Conservation (phyloP, 2,888 invertebrate species). For the Parascotia fuliginaria region DNA sequence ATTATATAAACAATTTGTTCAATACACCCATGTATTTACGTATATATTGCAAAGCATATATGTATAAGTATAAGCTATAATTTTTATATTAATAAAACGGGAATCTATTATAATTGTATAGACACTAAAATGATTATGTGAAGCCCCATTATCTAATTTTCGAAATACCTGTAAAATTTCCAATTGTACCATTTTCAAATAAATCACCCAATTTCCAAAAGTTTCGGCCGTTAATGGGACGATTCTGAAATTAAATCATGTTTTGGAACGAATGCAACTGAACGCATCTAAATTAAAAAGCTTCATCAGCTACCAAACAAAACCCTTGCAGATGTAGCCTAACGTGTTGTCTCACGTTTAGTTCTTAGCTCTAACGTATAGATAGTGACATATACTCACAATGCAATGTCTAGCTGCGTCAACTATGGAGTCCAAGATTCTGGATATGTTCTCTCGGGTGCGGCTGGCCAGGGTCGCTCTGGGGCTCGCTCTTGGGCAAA, state of each 20-base stretch:
- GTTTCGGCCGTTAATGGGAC: conserved; percentile 70
- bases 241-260: conserved; percentile 82
- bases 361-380: conserved; percentile 5
- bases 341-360: conserved; percentile 24
- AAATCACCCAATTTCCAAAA: conserved; percentile 75
- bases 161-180: conserved; percentile 78
- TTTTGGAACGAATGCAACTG: conserved; percentile 64
- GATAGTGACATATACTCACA: conserved; percentile 66
- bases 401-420: conserved; percentile 83
- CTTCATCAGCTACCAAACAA: conserved; percentile 36
- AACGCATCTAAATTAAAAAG: conserved; percentile 48
- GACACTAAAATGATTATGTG: conserved; percentile 50
- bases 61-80: conserved; percentile 42
- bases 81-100: conserved; percentile 39
- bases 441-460: conserved; percentile 78
- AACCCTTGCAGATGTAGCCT: conserved; percentile 34
- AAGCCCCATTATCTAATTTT: conserved; percentile 72
- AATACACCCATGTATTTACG: conserved; percentile 43
- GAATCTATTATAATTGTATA: conserved; percentile 38
- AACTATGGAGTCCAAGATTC: conserved; percentile 83
- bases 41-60: conserved; percentile 53
- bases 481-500: conserved; percentile 66
- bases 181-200: conserved; percentile 80
- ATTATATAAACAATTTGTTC: conserved; percentile 22
- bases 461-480: conserved; percentile 80